Percentiles rank a stretch among this genome's conserved stretches.
Evolutionary conservation across 2,113 vertebrate species (phyloP).

Genomic region (Callocephalon fimbriatum): DNA sequence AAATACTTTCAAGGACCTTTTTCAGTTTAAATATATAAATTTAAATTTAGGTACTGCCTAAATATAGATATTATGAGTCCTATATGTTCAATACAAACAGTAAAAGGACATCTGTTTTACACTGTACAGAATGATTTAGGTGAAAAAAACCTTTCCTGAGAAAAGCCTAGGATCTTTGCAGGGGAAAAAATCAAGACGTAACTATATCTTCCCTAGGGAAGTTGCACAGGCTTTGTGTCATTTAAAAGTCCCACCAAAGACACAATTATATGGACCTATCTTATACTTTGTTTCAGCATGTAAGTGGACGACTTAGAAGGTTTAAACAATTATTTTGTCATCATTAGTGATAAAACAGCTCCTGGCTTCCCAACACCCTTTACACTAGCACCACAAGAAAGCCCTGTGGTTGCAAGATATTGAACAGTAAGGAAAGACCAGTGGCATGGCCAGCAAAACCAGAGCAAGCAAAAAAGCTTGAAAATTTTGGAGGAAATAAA

Average conservation of each 20-base stretch:
- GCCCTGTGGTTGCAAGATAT: background rate
- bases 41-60: conserved; percentile 52
- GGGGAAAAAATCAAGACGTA: background rate
- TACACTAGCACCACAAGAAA: background rate
- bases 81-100: conserved; percentile 6
- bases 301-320: background rate
- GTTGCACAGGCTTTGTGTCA: background rate
- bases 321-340: background rate
- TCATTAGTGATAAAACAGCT: background rate
- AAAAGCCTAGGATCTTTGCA: background rate
- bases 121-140: background rate
- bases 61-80: conserved; percentile 40
- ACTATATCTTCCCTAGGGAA: background rate
- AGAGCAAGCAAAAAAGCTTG: background rate
- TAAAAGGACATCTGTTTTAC: conserved; percentile 8
- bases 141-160: background rate
- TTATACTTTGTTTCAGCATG: background rate
- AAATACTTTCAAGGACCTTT: conserved; percentile 57
- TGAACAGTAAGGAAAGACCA: background rate
- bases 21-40: conserved; percentile 65
- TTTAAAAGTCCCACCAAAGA: background rate
- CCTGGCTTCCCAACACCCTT: background rate
- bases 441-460: background rate
- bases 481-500: background rate
- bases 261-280: background rate